Percentiles rank a stretch among this genome's conserved stretches.
These are phyloP conservation scores for Drosophila parabipectinata DNA, from an alignment of 1,140 invertebrate species.

Conservation along the genomic window DNA sequence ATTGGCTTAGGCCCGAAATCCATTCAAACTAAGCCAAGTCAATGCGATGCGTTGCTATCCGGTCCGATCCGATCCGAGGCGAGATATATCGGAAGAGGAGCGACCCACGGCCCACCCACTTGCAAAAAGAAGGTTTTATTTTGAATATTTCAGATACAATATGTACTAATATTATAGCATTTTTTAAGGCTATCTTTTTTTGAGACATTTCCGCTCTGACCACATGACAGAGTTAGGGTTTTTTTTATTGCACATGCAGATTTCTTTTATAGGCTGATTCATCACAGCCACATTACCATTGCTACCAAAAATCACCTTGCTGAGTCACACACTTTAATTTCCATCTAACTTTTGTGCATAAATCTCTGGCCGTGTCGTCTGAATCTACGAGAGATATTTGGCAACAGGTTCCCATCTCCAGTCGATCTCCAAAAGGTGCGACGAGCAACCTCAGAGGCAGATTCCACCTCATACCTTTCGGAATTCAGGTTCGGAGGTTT, in stretches of 20 bases:
- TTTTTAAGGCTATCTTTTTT: slow-evolving; percentile 65
- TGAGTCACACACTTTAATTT: slow-evolving; percentile 58
- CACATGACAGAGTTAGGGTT: slow-evolving; percentile 26
- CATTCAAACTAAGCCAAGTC: slow-evolving; percentile 23
- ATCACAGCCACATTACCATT: slow-evolving; percentile 21
- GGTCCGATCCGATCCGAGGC: slow-evolving; percentile 6
- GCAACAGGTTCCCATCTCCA: slow-evolving; percentile 62
- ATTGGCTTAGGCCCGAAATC: slow-evolving; percentile 48
- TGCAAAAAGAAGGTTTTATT: not conserved
- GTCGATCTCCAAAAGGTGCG: slow-evolving; percentile 55
- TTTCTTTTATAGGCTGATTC: slow-evolving; percentile 55
- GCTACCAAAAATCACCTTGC: slow-evolving; percentile 32
- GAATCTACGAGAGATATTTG: slow-evolving; percentile 56
- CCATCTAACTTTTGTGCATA: slow-evolving; percentile 56
- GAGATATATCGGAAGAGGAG: slow-evolving; percentile 7
- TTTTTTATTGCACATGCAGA: slow-evolving; percentile 46
- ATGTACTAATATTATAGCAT: slow-evolving; percentile 37
- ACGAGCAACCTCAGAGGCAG: slow-evolving; percentile 18
- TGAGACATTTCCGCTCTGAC: slow-evolving; percentile 46
- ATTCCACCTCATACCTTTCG: slow-evolving; percentile 27
- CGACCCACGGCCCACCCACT: slow-evolving; percentile 56
- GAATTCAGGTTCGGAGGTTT: not conserved
- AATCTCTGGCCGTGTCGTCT: slow-evolving; percentile 41
- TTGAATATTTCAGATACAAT: not conserved
- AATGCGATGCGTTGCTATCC: not conserved